These are phyloP conservation scores for Mylabris sibirica DNA, from an alignment of 2,888 invertebrate genomes.

Conservation along the genomic window DNA sequence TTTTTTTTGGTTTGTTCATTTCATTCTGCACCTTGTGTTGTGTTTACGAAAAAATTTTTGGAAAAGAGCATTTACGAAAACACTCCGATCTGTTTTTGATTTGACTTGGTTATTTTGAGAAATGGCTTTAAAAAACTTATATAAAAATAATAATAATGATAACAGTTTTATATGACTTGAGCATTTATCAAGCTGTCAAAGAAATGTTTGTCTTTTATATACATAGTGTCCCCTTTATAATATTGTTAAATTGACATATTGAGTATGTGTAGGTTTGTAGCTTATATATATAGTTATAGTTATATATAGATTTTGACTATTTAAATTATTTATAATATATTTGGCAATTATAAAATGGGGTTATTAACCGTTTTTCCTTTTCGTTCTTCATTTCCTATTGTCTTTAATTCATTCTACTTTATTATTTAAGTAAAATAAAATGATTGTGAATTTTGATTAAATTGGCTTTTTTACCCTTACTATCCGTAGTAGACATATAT, in stretches of 20 bases:
- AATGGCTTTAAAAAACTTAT: neutral
- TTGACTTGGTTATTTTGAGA: constrained; percentile 25
- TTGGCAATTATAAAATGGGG: constrained; percentile 28
- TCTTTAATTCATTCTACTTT: constrained; percentile 24
- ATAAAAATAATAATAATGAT: neutral
- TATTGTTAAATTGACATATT: constrained; percentile 36
- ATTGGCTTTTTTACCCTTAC: too few species aligned
- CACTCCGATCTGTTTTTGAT: constrained; percentile 72
- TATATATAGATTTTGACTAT: constrained; percentile 44
- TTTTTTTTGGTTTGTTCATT: constrained; percentile 52
- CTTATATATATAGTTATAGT: constrained; percentile 32
- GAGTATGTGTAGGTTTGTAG: constrained; percentile 33
- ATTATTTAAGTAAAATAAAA: constrained; percentile 28
- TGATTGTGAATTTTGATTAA: too few species aligned
- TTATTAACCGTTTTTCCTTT: neutral
- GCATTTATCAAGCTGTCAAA: constrained; percentile 39
- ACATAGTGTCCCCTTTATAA: constrained; percentile 26
- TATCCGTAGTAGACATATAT: too few species aligned
- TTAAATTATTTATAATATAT: constrained; percentile 46
- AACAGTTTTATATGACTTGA: constrained; percentile 32
- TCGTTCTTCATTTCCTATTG: neutral
- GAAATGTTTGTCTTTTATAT: constrained; percentile 26
- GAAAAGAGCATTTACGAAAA: constrained; percentile 91
- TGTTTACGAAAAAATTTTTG: constrained; percentile 81
- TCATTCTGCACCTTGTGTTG: constrained; percentile 77